A percentile compares a stretch with the other conserved stretches of the same genome.
Evolutionary conservation across 2,113 vertebrate genomes (phyloP).

Genomic region (Dasyurus viverrinus): DNA sequence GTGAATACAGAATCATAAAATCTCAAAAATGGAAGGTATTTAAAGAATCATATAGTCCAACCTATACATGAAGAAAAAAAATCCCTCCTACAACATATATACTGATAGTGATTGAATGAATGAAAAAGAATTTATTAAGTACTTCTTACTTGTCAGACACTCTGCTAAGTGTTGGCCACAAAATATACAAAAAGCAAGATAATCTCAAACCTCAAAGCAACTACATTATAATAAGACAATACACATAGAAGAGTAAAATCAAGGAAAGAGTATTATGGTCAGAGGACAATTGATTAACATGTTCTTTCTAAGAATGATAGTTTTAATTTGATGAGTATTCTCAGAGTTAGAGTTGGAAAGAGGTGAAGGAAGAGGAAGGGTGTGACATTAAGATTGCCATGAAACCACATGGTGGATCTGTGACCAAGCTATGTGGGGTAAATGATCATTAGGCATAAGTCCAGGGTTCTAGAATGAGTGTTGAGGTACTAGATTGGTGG

Average conservation of each 20-base stretch:
- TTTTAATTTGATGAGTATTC: not conserved
- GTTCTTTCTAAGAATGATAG: not conserved
- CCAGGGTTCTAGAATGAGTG: too few species aligned
- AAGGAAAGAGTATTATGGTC: not conserved
- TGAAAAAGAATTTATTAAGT: too few species aligned
- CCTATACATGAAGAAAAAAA: not conserved
- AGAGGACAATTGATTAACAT: not conserved
- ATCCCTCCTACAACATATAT: not conserved
- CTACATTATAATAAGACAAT: not conserved
- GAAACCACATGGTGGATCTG: not conserved
- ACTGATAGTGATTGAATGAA: not conserved
- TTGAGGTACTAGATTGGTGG: not conserved
- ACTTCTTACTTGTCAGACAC: not conserved
- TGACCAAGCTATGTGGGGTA: too few species aligned
- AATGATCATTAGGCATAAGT: too few species aligned
- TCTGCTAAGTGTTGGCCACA: not conserved
- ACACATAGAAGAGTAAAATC: not conserved
- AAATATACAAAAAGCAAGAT: not conserved
- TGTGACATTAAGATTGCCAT: not conserved
- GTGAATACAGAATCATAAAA: not conserved
- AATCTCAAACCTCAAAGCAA: not conserved
- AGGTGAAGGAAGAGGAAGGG: not conserved
- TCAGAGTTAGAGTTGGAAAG: not conserved
- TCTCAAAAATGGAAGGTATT: too few species aligned
- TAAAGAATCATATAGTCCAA: not conserved